These are phyloP conservation scores for Clarias fuscus DNA, from an alignment of 2,797 vertebrate species.

Conservation along the genomic window DNA sequence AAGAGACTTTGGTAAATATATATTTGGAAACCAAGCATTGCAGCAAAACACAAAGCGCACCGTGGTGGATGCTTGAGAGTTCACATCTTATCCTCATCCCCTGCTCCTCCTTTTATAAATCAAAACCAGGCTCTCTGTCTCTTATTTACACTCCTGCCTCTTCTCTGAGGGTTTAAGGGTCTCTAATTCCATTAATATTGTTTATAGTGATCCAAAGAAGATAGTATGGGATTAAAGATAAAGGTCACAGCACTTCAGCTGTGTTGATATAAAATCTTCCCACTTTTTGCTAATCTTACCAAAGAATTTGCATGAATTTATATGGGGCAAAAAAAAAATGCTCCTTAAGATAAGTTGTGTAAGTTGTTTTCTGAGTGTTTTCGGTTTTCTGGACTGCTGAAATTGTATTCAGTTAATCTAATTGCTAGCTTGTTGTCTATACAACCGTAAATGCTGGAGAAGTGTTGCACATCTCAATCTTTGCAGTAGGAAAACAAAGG, in stretches of 20 bases:
- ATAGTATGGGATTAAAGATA: neutral
- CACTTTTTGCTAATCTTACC: neutral
- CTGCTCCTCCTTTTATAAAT: neutral
- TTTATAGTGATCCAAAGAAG: neutral
- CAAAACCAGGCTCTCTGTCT: neutral
- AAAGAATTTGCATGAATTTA: neutral
- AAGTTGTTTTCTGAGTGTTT: neutral
- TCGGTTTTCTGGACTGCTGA: too few species aligned
- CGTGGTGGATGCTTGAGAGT: neutral
- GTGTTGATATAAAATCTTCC: neutral
- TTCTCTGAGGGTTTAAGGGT: neutral
- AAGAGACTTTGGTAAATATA: neutral
- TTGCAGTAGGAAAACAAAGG: too few species aligned
- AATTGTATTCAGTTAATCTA: too few species aligned
- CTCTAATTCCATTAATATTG: slow-evolving; percentile 7
- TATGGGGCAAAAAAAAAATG: neutral
- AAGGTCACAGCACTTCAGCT: neutral
- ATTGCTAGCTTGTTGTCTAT: too few species aligned
- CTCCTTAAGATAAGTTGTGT: too few species aligned
- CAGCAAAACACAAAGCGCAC: neutral
- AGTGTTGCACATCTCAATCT: too few species aligned
- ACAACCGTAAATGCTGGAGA: too few species aligned
- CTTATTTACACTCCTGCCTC: slow-evolving; percentile 1
- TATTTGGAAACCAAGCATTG: neutral
- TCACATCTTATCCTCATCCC: neutral